phyloP scores from a whole-genome alignment of 2,113 vertebrate genomes.

The Rattus norvegicus region GRCr8 NC_086038.1:54307001-54307500 shows the following conservation, averaged over 20 bases:
- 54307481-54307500: no score
- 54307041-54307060: neutral
- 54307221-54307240: neutral
- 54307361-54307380: neutral
- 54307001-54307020: neutral
- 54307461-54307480: no score
- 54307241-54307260: neutral
- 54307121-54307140: neutral
- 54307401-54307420: neutral
- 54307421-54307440: neutral
- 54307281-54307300: neutral
- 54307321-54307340: neutral
- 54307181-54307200: neutral
- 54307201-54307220: slow-evolving; percentile 4
- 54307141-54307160: neutral
- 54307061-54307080: neutral
- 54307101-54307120: neutral
- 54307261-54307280: neutral
- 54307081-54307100: neutral
- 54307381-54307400: neutral
- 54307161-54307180: neutral
- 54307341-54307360: slow-evolving; percentile 8
- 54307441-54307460: no score
- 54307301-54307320: slow-evolving; percentile 7
- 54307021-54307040: neutral